Conservation (phyloP, 2,113 vertebrate species). For the Scalopus aquaticus region DNA sequence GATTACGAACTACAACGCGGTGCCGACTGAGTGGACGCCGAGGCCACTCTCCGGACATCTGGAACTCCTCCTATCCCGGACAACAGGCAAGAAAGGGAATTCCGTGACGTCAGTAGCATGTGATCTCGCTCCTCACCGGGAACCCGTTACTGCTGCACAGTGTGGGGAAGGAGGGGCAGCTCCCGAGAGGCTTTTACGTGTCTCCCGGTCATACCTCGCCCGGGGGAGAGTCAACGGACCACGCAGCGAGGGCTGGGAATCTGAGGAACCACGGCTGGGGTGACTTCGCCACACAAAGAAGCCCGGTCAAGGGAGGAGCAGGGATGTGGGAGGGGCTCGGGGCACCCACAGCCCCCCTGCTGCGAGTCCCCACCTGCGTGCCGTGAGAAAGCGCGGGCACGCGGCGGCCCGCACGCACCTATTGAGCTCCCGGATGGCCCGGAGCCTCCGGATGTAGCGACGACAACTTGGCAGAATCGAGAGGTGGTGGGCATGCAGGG, state of each 20-base stretch:
- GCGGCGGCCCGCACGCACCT: constrained; percentile 83
- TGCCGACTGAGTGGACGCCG: not conserved
- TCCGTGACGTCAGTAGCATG: not conserved
- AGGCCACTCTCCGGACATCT: not conserved
- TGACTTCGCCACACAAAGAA: not conserved
- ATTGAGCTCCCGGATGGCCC: constrained; percentile 97
- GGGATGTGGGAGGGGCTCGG: fast-evolving
- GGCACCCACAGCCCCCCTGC: too few relatives aligned
- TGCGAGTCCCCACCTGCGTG: fast-evolving
- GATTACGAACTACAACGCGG: not conserved
- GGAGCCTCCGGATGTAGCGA: constrained; percentile 95
- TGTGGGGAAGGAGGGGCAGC: not conserved
- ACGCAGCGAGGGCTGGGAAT: not conserved
- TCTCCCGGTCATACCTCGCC: not conserved
- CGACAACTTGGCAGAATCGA: constrained; percentile 97
- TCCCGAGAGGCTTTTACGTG: not conserved
- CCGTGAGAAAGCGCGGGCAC: not conserved
- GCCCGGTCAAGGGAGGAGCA: not conserved
- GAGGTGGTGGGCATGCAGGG: constrained; percentile 96
- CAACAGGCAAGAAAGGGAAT: not conserved
- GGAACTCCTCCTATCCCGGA: not conserved
- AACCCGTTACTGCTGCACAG: not conserved
- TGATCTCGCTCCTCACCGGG: not conserved
- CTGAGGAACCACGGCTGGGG: not conserved
- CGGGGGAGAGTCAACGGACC: not conserved